Conservation (phyloP, 2,113 vertebrate genomes). For the Psephotus haematonotus region DNA sequence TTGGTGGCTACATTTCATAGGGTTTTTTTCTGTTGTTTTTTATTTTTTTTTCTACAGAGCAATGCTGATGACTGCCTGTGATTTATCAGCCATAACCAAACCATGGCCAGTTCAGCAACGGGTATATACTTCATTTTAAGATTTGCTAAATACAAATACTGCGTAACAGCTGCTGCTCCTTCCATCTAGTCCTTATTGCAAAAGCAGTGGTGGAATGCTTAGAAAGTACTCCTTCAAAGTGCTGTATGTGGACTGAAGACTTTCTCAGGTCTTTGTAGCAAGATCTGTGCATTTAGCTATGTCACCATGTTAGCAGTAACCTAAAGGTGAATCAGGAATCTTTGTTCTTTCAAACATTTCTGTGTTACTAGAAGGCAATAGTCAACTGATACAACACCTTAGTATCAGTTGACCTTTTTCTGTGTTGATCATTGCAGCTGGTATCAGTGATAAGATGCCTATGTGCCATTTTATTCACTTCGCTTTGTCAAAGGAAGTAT, state of each 20-base stretch:
- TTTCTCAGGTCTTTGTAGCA: not conserved
- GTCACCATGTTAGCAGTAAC: not conserved
- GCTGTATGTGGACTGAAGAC: not conserved
- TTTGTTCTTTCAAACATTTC: not conserved
- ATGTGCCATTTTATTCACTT: not conserved
- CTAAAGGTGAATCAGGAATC: not conserved
- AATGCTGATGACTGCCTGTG: slow-evolving; percentile 99
- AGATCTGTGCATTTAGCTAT: not conserved
- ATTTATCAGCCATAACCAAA: slow-evolving; percentile 98
- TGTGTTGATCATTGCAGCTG: not conserved
- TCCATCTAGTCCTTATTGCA: not conserved
- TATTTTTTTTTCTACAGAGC: slow-evolving; percentile 77
- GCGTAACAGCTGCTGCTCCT: not conserved
- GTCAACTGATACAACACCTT: not conserved
- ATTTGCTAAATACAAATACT: not conserved
- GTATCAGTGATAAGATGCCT: not conserved
- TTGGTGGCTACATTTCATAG: not conserved
- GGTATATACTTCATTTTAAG: slow-evolving; percentile 73
- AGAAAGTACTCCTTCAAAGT: not conserved
- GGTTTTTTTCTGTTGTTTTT: not conserved
- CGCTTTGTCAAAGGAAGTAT: not conserved
- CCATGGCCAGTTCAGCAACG: slow-evolving; percentile 97
- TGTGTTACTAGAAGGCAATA: not conserved
- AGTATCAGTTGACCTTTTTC: not conserved
- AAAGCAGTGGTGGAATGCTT: not conserved